Percentiles rank a stretch among this genome's conserved stretches.
Evolutionary conservation across 2,797 vertebrate genomes (phyloP).

Genomic region (Poeciliopsis infans): DNA sequence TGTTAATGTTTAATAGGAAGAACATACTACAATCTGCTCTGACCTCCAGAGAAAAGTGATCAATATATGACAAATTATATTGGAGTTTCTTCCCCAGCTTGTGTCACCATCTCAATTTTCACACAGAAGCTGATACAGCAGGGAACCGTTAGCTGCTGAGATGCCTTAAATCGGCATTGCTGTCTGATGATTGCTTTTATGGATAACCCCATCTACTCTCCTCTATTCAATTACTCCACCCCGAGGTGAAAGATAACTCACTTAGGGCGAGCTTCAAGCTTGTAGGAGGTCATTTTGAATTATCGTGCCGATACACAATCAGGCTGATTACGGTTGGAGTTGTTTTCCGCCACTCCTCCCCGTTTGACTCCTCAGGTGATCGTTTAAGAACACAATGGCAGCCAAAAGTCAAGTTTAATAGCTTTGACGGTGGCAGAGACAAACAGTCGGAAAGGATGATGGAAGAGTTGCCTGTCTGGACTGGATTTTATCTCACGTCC

Average conservation of each 20-base stretch:
- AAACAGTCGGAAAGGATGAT: conserved; percentile 24
- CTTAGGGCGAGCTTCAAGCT: conserved; percentile 60
- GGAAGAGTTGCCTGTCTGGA: conserved; percentile 9
- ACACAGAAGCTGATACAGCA: conserved; percentile 44
- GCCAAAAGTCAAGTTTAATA: conserved; percentile 55
- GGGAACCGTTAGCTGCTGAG: conserved; percentile 51
- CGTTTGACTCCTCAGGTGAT: conserved; percentile 55
- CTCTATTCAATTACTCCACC: conserved; percentile 69
- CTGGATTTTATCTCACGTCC: conserved; percentile 40
- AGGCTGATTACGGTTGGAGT: conserved; percentile 58
- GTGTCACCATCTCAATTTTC: conserved; percentile 50
- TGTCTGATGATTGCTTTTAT: conserved; percentile 70
- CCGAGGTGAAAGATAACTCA: conserved; percentile 72
- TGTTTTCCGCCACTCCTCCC: conserved; percentile 42
- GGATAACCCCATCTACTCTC: conserved; percentile 72
- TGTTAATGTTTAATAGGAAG: conserved; percentile 55
- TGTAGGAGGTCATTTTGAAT: conserved; percentile 73
- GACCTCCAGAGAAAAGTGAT: conserved; percentile 54
- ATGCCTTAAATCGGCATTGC: conserved; percentile 56
- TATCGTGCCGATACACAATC: conserved; percentile 67
- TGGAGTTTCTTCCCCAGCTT: conserved; percentile 37
- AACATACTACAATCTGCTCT: conserved; percentile 44
- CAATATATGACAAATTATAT: conserved; percentile 66
- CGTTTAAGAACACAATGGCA: conserved; percentile 42
- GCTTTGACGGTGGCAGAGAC: conserved; percentile 22